Evolutionary conservation across 2,113 vertebrate genomes (phyloP), one percentile per base, ranked within the genome.

Genomic region (Nerophis lumbriciformis): DNA sequence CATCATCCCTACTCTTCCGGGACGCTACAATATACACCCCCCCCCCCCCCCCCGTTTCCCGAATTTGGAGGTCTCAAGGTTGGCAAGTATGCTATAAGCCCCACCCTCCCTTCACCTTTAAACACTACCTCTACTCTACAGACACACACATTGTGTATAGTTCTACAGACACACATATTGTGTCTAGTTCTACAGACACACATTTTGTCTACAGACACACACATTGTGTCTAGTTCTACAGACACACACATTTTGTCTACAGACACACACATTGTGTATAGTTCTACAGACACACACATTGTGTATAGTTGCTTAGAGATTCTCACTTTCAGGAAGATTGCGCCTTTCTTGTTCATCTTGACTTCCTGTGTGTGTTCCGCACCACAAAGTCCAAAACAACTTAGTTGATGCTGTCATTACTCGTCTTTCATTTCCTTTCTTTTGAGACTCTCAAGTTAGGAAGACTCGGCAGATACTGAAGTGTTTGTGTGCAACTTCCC

Each of bases 91-190:
- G 19, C 28, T 28, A 2, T 3, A 28, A 28, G 28, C 28, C 28
- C 28, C 28, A 28, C 28, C 28, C 28, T 70, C 54, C 77, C 68
- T 72, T 71, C 16, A 69, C 58, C 60, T 61, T 77, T 60, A 80
- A 77, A 77, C 76, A 79, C 78, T 81, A 83, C 81, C 80, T 81
- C 79, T 79, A 62, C 63, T 79, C 75, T 59, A 47, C 64, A 78
- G 63, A 76, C 61, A 66, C 68, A 62, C 44, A 16, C 3, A 28
- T 28, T 3, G 28, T 28, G 28, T 28, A 1, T 28, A 28, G 28
- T 28, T 28, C 28, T 28, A 28, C 28, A 28, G 28, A 28, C 28
- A 28, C 28, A 28, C 28, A 28, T 2, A 28, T 4, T 3, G n/a
- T n/a, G n/a, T n/a, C n/a, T n/a, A n/a, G n/a, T n/a, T n/a, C n/a